phyloP scores from a whole-genome alignment of 2,888 invertebrate genomes.

The Tridacna crocea region DNA sequence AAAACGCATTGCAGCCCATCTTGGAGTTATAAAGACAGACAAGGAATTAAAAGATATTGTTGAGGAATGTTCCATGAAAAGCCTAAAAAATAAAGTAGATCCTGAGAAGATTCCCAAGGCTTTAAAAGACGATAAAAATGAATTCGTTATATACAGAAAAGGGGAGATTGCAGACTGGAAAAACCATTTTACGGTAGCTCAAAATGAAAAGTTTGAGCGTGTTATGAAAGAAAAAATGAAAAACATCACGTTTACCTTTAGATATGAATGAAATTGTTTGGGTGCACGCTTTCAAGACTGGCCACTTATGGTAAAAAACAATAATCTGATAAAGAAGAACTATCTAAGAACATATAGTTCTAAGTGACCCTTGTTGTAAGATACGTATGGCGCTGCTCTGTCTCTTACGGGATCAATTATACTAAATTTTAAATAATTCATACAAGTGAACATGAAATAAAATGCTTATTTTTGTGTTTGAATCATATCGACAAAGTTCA shows the following conservation, averaged over 20 bases:
- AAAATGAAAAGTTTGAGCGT: background rate
- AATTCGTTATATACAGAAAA: background rate
- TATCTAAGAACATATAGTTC: background rate
- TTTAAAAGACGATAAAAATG: background rate
- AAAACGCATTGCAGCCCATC: background rate
- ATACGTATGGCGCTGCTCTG: background rate
- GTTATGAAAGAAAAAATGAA: slow-evolving; percentile 7
- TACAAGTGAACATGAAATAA: background rate
- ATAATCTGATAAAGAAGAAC: background rate
- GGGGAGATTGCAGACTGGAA: slow-evolving; percentile 19
- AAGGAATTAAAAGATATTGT: background rate
- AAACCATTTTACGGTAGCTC: slow-evolving; percentile 7
- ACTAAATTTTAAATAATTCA: background rate
- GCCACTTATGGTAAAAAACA: background rate
- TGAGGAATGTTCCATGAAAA: slow-evolving; percentile 7
- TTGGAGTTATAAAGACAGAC: slow-evolving; percentile 9
- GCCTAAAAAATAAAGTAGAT: background rate
- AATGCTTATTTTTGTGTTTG: background rate
- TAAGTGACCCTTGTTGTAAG: background rate
- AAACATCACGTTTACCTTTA: background rate
- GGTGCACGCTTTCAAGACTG: background rate
- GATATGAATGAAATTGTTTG: background rate
- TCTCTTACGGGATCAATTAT: background rate
- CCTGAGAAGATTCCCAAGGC: background rate
- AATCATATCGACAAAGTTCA: no score